Base-by-base conservation (phyloP, 2,113 vertebrate genomes). In the Ailurus styani region DNA sequence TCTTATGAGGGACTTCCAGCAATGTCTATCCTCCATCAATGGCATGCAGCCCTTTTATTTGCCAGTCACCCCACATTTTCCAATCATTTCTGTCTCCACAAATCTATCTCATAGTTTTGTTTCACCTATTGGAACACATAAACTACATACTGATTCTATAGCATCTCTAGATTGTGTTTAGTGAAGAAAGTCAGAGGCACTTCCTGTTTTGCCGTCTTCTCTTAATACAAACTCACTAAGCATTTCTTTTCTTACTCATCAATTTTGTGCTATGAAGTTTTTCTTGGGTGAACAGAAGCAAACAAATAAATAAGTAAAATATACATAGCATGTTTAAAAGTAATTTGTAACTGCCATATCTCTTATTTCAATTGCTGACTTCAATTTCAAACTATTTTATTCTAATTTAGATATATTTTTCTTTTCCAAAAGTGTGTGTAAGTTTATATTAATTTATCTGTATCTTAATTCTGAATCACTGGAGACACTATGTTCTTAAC, bases 361-460 rank as follows among this genome's bases (percentile, higher is more conserved):
- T 79, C 70, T 96, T 82, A 2, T 84, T 87, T 93, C n/a, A 54
- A 75, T 7, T 78, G 25, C 23, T 15, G 88, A 31, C 4, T 57
- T 95, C 6, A 77, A 52, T 85, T 79, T 78, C 9, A 93, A 62
- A 75, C 21, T 29, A 31, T 95, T 85, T 87, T 14, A 90, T 66
- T 82, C 3, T 60, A 79, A 62, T 93, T 54, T 72, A 25, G 6
- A 62, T 91, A 57, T 34, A 5, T 13, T 40, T 96, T 95, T 92
- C 54, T 87, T 94, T 87, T 62, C 20, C 54, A 91, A 94, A 94
- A 88, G 5, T 86, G 1, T 42, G 55, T 57, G 54, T 31, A 52
- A 84, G 52, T 52, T 95, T 95, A 78, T 93, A 60, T 75, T 88
- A 68, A 88, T 95, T 88, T 86, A 64, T 93, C 52, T 95, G 85